Evolutionary conservation across 2,888 invertebrate genomes (phyloP), one percentile per base, ranked within the genome.

Genomic region (Oegoconia quadripuncta): DNA sequence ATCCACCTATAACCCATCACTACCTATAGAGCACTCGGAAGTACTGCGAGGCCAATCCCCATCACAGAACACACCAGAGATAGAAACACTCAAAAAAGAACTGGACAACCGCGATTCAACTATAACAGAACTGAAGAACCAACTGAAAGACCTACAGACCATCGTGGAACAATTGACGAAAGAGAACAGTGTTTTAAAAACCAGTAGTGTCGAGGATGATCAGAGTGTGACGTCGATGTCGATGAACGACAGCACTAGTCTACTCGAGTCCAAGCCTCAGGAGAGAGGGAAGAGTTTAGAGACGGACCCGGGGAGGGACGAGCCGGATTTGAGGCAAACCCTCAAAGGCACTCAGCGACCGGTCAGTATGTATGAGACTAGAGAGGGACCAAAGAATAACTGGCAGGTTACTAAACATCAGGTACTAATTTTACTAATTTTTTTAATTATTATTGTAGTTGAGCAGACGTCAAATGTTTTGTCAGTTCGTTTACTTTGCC

Each of bases 311-410:
- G 52, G 80, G 45, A 48, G 55, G 17, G 89, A 89, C 44, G 88
- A 90, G 13, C 78, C 84, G 20, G 88, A 90, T 39, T 63, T 81
- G 35, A 87, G 84, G 62, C 68, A 77, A 13, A 50, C 75, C 31
- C 49, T 67, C 42, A 82, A 80, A 55, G 57, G 62, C 41, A 79
- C 80, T 44, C 93, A 93, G 73, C 88, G 95, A 62, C 95, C 95
- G 57, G 93, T 93, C 55, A 95, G 95, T 80, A 95, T 96, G 95
- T 96, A 93, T 79, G 95, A 95, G 78, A 91, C 94, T 50, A 90
- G 95, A 55, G 91, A 95, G 83, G 93, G 93, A 44, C 86, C 89
- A 52, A 87, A 80, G 73, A 82, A 83, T 81, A 87, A 90, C 69
- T 88, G 90, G 77, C 90, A 90, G 79, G 83, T 87, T 80, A 87